Percentiles rank a stretch among this genome's conserved stretches.
Evolutionary conservation across 2,888 invertebrate species (phyloP).

Genomic region (Entomobrya multifasciata): DNA sequence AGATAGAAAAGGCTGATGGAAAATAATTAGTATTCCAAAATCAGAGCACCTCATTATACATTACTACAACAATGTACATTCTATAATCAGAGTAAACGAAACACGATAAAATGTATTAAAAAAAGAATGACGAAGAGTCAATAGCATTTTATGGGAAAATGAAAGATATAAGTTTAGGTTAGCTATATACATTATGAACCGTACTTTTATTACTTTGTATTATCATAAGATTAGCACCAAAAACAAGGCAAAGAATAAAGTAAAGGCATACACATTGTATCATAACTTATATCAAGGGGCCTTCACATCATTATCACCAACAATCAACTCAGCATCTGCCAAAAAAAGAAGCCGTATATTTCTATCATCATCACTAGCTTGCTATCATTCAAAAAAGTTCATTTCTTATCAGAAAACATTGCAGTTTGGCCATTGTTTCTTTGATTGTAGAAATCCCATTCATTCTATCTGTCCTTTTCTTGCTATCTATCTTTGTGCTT

Average conservation of each 20-base stretch:
- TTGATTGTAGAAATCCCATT: conserved; percentile 22
- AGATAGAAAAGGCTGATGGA: conserved; percentile 38
- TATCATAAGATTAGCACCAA: too few species aligned
- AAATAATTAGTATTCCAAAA: conserved; percentile 69
- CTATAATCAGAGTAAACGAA: neutral
- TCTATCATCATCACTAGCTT: conserved; percentile 13
- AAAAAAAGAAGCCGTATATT: conserved; percentile 44
- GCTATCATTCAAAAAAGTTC: conserved; percentile 57
- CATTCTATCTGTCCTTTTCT: neutral
- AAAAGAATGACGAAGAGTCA: conserved; percentile 44
- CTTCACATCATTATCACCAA: conserved; percentile 46
- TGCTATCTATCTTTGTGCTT: conserved; percentile 1
- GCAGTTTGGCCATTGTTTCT: conserved; percentile 60
- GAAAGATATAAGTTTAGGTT: neutral
- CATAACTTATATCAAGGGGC: too few species aligned
- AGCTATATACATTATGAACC: too few species aligned
- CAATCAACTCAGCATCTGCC: conserved; percentile 40
- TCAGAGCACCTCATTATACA: conserved; percentile 65
- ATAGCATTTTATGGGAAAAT: conserved; percentile 41
- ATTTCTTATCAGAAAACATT: conserved; percentile 66
- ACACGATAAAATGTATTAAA: neutral
- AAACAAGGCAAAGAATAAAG: neutral
- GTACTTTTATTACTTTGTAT: too few species aligned
- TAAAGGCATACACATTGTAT: too few species aligned
- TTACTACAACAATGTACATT: neutral